Evolutionary conservation across 2,888 invertebrate species (phyloP), one percentile per base, ranked within the genome.

Genomic region (Mesorhabditis spiculigera): DNA sequence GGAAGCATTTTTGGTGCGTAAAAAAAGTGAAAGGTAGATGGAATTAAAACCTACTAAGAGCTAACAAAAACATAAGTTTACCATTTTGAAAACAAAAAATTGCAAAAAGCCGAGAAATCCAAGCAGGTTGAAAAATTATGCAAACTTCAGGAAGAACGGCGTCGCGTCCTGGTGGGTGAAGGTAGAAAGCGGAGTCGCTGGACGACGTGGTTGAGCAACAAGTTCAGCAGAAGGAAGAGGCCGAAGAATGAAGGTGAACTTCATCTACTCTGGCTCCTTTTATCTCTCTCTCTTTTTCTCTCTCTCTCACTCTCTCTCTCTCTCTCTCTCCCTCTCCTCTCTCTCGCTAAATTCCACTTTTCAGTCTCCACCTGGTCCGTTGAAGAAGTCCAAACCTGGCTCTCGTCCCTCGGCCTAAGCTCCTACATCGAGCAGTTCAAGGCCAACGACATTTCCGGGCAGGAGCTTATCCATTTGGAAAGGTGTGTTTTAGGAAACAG

Each of bases 391-490:
- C 92, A 92, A 69, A 89, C 90, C 6, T 97, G 96, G 95, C 88
- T 97, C 76, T 93, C 93, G 78, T 90, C 91, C 1, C 89, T 96
- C 74, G 93, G 94, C 73, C 90, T 97, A 13, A 91, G 91, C 0
- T 95, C 96, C 86, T 96, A 96, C 87, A 90, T 91, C 4, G 93
- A 93, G n/a, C 92, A 91, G 71, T 96, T 96, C 86, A 90, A 92
- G 41, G 91, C 67, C 28, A 77, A 77, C 65, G 78, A 78, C 68
- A 72, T 78, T 3, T 68, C 41, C 62, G 68, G 64, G 10, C 10
- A 43, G 13, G 67, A 67, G 63, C 63, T 67, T 2, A 28, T 67
- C 8, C n/a, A 13, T 8, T 10, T 5, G 28, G 43, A 13, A 68
- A 28, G 63, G 63, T n/a, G n/a, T 63, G 8, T 50, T 50, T 50